Percentiles rank a stretch among this genome's conserved stretches.
Evolutionary conservation across 2,113 vertebrate species (phyloP).

Genomic region (Rhodinocichla rosea): DNA sequence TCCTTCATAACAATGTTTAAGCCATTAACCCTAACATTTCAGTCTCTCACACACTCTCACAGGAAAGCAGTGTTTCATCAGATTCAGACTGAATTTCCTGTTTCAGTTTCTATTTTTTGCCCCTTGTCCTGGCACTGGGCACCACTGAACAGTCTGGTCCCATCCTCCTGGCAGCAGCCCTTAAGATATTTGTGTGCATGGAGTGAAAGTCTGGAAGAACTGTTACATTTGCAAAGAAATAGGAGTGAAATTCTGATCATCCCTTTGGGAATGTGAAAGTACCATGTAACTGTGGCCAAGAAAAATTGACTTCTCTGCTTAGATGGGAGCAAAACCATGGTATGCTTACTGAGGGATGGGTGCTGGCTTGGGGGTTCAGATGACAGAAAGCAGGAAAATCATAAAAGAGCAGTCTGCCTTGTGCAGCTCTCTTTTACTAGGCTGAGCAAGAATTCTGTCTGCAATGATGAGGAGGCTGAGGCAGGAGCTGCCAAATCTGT

Average conservation of each 20-base stretch:
- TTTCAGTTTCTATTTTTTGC: not conserved
- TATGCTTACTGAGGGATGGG: not conserved
- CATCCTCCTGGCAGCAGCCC: not conserved
- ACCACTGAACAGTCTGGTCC: not conserved
- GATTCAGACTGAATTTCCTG: not conserved
- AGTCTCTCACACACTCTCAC: not conserved
- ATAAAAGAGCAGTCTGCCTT: conserved; percentile 7
- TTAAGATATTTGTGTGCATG: not conserved
- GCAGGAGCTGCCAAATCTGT: conserved; percentile 45
- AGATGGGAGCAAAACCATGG: not conserved
- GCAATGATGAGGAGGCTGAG: conserved; percentile 42
- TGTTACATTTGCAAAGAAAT: not conserved
- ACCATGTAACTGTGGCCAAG: not conserved
- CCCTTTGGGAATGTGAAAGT: not conserved
- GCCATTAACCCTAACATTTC: not conserved
- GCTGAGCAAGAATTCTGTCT: conserved; percentile 37
- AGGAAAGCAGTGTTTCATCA: not conserved
- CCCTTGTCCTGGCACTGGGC: not conserved
- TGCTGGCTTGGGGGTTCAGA: not conserved
- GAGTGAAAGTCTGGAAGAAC: not conserved
- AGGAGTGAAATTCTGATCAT: not conserved
- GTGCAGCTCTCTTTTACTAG: not conserved
- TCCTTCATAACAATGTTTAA: not conserved
- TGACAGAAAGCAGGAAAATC: not conserved
- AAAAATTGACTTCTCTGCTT: not conserved